Percentiles rank a stretch among this genome's conserved stretches.
These are phyloP conservation scores for Chiloscyllium punctatum DNA, from an alignment of 2,797 vertebrate genomes.

Conservation along the genomic window DNA sequence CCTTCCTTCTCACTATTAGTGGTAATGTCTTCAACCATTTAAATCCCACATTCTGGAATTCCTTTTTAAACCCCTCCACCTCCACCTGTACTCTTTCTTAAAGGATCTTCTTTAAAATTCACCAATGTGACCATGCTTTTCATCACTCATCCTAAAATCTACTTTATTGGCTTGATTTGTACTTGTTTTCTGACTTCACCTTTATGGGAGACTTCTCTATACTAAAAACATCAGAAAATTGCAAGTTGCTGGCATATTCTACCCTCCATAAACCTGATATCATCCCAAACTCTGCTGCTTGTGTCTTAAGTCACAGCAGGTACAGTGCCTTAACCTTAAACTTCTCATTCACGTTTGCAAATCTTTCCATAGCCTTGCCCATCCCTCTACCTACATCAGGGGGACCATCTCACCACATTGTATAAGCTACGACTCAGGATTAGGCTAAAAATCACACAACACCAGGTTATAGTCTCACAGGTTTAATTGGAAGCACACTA, in stretches of 20 bases:
- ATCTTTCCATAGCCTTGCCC: not conserved
- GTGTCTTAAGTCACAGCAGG: not conserved
- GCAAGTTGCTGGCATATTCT: no score
- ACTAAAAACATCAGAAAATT: no score
- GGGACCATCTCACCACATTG: no score
- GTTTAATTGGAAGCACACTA: no score
- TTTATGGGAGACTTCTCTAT: no score
- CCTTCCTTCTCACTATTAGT: not conserved
- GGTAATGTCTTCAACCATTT: not conserved
- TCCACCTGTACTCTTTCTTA: not conserved
- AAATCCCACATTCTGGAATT: not conserved
- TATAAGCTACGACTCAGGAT: no score
- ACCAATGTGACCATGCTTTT: not conserved
- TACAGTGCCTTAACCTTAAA: not conserved
- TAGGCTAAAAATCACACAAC: no score
- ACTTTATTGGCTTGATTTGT: not conserved
- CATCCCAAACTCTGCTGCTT: no score
- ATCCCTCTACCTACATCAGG: not conserved
- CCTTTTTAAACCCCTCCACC: not conserved
- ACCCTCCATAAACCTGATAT: no score
- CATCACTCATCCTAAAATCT: not conserved
- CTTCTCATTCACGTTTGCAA: not conserved
- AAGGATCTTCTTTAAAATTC: not conserved
- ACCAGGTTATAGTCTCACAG: no score
- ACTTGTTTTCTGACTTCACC: not conserved